These are phyloP conservation scores for Drosophila mimica DNA, from an alignment of 2,888 invertebrate genomes.

Conservation along the genomic window DNA sequence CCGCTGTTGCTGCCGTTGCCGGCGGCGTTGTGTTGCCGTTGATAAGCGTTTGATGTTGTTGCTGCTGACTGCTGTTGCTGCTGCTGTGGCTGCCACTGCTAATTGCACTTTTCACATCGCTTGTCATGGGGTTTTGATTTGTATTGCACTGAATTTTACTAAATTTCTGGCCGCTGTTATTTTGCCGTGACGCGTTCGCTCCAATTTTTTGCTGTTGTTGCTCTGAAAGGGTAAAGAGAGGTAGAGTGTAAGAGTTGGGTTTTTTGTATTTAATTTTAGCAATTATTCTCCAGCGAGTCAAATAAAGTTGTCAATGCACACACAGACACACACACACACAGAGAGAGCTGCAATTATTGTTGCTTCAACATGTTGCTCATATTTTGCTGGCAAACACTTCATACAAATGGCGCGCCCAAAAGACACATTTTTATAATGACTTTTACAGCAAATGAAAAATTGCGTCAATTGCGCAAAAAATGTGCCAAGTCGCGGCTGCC, in stretches of 20 bases:
- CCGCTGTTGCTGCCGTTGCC: conserved; percentile 40
- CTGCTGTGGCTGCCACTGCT: conserved; percentile 63
- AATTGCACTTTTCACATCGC: conserved; percentile 80
- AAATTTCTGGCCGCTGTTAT: conserved; percentile 75
- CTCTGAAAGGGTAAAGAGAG: conserved; percentile 50
- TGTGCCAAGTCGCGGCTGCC: conserved; percentile 48
- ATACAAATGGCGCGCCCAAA: conserved; percentile 54
- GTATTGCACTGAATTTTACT: conserved; percentile 80
- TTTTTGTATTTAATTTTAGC: conserved; percentile 41
- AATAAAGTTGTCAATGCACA: conserved; percentile 67
- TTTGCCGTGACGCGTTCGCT: conserved; percentile 57
- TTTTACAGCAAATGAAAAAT: conserved; percentile 59
- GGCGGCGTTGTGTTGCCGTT: conserved; percentile 65
- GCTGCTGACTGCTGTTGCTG: conserved; percentile 41
- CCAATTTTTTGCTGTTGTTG: conserved; percentile 43
- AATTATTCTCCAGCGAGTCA: conserved; percentile 40
- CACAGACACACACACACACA: conserved; percentile 13
- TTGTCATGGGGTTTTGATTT: conserved; percentile 82
- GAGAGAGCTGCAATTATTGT: conserved; percentile 51
- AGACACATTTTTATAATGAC: conserved; percentile 62
- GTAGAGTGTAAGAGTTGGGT: background rate
- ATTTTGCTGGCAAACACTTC: conserved; percentile 39
- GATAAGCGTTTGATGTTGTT: conserved; percentile 73
- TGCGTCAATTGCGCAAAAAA: conserved; percentile 41
- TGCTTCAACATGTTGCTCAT: conserved; percentile 49